phyloP scores from a whole-genome alignment of 2,888 invertebrate genomes.

The Iselma pallidipennis region DNA sequence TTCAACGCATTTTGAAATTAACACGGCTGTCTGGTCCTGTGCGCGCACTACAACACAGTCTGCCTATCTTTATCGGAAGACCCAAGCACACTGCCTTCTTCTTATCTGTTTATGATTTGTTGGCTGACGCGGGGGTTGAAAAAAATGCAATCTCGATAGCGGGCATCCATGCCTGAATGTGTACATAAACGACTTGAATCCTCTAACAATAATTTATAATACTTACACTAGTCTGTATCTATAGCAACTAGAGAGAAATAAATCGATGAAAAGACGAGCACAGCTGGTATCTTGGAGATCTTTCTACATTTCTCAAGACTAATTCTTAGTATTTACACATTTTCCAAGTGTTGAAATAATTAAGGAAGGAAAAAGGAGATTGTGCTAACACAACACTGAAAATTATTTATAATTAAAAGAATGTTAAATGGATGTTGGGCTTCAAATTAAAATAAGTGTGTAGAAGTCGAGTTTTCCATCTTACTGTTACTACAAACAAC shows the following conservation, averaged over 20 bases:
- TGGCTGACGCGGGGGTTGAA: conserved; percentile 26
- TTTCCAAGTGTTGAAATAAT: neutral
- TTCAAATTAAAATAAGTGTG: conserved; percentile 35
- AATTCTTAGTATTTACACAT: neutral
- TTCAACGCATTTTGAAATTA: conserved; percentile 34
- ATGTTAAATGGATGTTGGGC: conserved; percentile 14
- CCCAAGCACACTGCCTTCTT: conserved; percentile 27
- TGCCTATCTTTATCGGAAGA: conserved; percentile 38
- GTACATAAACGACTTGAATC: neutral
- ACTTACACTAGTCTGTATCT: neutral
- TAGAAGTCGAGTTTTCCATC: conserved; percentile 33
- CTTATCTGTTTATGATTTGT: conserved; percentile 50
- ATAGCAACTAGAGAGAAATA: neutral
- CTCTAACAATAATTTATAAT: neutral
- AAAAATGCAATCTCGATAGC: conserved; percentile 22
- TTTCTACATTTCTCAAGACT: neutral
- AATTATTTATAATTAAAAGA: neutral
- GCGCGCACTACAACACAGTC: neutral
- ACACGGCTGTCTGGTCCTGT: conserved; percentile 32
- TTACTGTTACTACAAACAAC: conserved; percentile 32
- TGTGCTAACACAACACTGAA: neutral
- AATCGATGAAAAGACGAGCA: neutral
- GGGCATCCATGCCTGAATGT: conserved; percentile 5
- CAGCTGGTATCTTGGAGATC: neutral
- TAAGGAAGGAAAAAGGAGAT: neutral